Evolutionary conservation across 1,140 invertebrate species (phyloP).

Genomic region (Oncopodura yosiiana): DNA sequence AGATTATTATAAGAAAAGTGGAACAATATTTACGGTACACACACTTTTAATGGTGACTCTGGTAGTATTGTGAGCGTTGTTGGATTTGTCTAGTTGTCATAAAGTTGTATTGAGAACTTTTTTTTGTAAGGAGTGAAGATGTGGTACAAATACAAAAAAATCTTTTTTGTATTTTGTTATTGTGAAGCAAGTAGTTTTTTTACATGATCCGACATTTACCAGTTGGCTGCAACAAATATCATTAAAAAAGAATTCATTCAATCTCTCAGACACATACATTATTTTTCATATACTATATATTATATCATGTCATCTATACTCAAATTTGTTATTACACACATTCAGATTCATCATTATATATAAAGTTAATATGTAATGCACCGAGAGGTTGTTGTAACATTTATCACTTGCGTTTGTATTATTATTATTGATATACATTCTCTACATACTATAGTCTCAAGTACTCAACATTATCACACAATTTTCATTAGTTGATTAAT

Average conservation of each 20-base stretch:
- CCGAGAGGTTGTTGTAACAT: not conserved
- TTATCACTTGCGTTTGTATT: not conserved
- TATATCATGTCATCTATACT: not conserved
- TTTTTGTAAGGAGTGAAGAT: too few species aligned
- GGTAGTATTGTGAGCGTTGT: not conserved
- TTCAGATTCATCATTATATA: not conserved
- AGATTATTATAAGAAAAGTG: too few species aligned
- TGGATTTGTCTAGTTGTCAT: not conserved
- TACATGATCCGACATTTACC: conserved; percentile 32
- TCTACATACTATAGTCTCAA: not conserved
- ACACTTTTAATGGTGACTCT: not conserved
- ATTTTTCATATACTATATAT: not conserved
- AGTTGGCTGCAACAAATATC: conserved; percentile 21
- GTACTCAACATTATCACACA: too few species aligned
- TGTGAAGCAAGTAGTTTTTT: conserved; percentile 17
- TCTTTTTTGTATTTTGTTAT: conserved; percentile 8
- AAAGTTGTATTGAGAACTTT: too few species aligned
- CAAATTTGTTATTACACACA: not conserved
- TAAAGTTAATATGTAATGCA: not conserved
- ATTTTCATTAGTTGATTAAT: too few species aligned
- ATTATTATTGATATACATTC: not conserved
- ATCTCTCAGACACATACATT: too few species aligned
- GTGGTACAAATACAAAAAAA: not conserved
- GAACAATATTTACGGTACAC: not conserved
- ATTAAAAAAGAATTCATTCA: conserved; percentile 4